These are phyloP conservation scores for Neolamprologus fasciatus DNA, from an alignment of 2,113 vertebrate genomes.

Conservation along the genomic window DNA sequence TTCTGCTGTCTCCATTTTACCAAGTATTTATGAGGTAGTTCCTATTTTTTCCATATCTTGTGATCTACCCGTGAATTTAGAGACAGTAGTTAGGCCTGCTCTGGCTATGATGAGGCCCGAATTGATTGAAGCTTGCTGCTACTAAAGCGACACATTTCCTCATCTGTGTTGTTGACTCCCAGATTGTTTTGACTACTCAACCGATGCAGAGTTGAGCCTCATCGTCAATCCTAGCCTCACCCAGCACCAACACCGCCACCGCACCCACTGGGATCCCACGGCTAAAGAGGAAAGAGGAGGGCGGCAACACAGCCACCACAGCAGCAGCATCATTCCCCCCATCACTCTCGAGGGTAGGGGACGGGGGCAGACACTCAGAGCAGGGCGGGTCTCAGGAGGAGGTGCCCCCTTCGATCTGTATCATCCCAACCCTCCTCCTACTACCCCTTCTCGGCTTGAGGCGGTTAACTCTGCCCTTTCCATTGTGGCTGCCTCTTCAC, in stretches of 20 bases:
- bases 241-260: constrained; percentile 43
- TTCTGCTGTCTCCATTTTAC: background rate
- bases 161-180: constrained; percentile 93
- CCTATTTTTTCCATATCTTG: background rate
- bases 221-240: constrained; percentile 83
- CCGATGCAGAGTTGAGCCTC: constrained; percentile 88
- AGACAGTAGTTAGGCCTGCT: background rate
- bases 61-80: background rate
- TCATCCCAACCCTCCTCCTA: constrained; percentile 50
- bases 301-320: constrained; percentile 77
- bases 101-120: constrained; percentile 7
- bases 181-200: constrained; percentile 99
- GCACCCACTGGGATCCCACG: constrained; percentile 81
- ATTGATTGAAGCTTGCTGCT: background rate
- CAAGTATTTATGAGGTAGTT: background rate
- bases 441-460: constrained; percentile 45
- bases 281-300: constrained; percentile 84
- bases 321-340: constrained; percentile 80
- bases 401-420: constrained; percentile 55
- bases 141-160: constrained; percentile 79
- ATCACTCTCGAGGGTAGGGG: constrained; percentile 98
- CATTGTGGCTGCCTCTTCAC: constrained; percentile 47
- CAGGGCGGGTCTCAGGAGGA: constrained; percentile 77
- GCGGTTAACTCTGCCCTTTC: constrained; percentile 38
- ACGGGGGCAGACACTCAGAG: constrained; percentile 78